Evolutionary conservation across 2,797 vertebrate species (phyloP).

Genomic region (Moxostoma hubbsi): DNA sequence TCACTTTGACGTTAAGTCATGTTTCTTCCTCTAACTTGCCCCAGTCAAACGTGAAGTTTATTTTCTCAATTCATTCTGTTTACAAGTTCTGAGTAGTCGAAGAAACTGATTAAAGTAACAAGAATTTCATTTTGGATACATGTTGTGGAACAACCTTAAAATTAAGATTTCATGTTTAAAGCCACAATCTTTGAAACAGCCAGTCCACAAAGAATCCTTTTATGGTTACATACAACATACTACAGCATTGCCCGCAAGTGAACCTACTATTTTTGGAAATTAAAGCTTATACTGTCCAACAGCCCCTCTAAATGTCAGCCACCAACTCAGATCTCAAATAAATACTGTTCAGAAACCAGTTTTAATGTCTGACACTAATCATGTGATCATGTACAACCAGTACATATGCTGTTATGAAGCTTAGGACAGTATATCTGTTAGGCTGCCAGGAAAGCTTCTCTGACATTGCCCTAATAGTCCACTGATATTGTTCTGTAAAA

Average conservation of each 20-base stretch:
- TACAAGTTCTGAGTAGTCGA: conserved; percentile 25
- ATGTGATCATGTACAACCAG: conserved; percentile 20
- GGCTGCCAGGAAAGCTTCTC: conserved; percentile 30
- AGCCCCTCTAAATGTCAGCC: conserved; percentile 28
- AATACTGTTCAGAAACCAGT: conserved; percentile 15
- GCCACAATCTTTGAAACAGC: conserved; percentile 6
- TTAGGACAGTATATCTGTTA: not conserved
- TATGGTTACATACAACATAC: not conserved
- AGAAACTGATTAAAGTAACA: conserved; percentile 24
- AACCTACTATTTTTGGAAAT: conserved; percentile 39
- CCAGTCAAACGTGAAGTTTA: not conserved
- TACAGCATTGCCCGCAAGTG: conserved; percentile 31
- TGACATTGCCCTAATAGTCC: conserved; percentile 8
- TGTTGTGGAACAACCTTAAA: not conserved
- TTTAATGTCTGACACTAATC: conserved; percentile 17
- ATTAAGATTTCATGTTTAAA: not conserved
- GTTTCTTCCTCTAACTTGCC: not conserved
- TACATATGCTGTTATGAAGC: conserved; percentile 27
- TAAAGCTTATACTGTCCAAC: conserved; percentile 31
- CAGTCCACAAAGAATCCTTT: conserved; percentile 20
- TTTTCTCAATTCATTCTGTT: not conserved
- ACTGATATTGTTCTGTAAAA: conserved; percentile 24
- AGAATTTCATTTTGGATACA: conserved; percentile 3
- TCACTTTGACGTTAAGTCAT: not conserved
- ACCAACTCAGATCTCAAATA: conserved; percentile 32